A percentile compares a stretch with the other conserved stretches of the same genome.
Evolutionary conservation across 2,113 vertebrate genomes (phyloP).

Genomic region (Bubo bubo): DNA sequence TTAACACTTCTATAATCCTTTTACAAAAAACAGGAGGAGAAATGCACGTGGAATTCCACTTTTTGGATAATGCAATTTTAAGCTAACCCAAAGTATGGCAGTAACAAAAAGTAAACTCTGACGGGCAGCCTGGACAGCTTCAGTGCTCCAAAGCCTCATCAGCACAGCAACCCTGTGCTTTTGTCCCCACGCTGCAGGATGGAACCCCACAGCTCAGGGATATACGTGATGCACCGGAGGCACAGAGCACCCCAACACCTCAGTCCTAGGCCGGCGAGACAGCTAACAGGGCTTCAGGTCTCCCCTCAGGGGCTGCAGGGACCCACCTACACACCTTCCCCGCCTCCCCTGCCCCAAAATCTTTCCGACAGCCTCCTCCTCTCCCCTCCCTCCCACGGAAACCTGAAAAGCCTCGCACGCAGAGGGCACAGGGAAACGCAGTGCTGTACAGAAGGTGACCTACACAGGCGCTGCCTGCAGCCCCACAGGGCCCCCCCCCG

Average conservation of each 20-base stretch:
- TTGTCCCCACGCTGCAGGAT: rapidly evolving
- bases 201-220: not conserved
- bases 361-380: not conserved
- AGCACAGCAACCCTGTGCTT: not conserved
- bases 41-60: not conserved
- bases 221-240: rapidly evolving
- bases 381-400: not conserved
- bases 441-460: not conserved
- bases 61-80: not conserved
- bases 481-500: not conserved
- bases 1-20: not conserved
- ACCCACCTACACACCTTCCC: not conserved
- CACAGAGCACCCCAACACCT: rapidly evolving
- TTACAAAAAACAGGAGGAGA: not conserved
- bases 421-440: not conserved
- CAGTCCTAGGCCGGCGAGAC: not conserved
- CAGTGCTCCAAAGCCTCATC: not conserved
- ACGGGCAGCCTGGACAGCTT: not conserved
- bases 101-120: not conserved
- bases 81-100: rapidly evolving
- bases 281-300: rapidly evolving
- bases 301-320: not conserved
- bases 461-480: not conserved
- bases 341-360: not conserved
- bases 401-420: not conserved